Conservation (phyloP, 2,113 vertebrate genomes). For the Ginglymostoma cirratum region DNA sequence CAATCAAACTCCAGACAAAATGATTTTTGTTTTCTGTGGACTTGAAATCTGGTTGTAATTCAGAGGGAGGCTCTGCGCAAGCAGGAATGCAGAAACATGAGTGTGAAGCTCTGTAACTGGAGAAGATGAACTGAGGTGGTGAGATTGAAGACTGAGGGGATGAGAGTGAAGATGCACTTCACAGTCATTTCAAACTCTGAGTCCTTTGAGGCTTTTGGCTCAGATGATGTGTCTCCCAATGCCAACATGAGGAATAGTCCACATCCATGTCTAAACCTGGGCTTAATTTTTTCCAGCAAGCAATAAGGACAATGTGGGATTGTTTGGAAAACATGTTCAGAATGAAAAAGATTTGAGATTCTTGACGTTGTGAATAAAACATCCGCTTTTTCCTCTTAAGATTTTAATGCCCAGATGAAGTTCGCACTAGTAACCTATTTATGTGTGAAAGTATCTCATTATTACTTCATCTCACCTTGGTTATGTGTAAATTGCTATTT, state of each 20-base stretch:
- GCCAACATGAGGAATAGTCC: not conserved
- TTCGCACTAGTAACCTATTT: no score
- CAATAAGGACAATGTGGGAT: no score
- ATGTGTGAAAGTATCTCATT: no score
- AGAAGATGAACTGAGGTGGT: not conserved
- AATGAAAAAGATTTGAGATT: no score
- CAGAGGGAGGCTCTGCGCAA: not conserved
- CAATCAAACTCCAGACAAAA: not conserved
- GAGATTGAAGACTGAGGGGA: not conserved
- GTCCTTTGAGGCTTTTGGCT: not conserved
- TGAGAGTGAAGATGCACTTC: no score
- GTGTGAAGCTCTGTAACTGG: not conserved
- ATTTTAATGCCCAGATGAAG: no score
- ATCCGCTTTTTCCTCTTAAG: no score
- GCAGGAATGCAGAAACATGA: not conserved
- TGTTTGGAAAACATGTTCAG: no score
- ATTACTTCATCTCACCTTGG: no score
- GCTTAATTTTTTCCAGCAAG: no score
- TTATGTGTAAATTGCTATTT: no score
- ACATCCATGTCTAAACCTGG: not conserved
- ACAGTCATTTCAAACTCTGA: not conserved
- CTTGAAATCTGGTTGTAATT: not conserved
- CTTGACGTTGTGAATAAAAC: no score
- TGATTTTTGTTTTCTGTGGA: not conserved
- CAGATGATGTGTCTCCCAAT: not conserved